Evolutionary conservation across 2,797 vertebrate genomes (phyloP), one percentile per base, ranked within the genome.

Genomic region (Chaetodon trifasciatus): DNA sequence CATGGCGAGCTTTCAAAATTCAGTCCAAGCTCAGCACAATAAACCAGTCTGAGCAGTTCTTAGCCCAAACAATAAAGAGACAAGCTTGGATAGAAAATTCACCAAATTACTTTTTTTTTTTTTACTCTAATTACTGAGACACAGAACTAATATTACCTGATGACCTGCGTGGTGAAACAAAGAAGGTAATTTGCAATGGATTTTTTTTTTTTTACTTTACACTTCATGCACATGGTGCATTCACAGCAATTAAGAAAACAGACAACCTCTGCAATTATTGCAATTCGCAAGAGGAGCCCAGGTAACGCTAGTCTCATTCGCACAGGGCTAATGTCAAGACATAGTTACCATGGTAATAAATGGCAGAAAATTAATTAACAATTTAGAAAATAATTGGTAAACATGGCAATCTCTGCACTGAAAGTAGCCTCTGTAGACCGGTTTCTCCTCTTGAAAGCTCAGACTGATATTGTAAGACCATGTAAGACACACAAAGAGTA

Each of bases 311-410:
- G 32, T 79, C 76, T 69, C 70, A 72, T 65, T 71, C 21, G 12
- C 78, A 58, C 19, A 15, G 21, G 58, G 40, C 53, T 67, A 66
- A 81, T 82, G 73, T 82, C 79, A 81, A 79, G 80, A 74, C 71
- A 64, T 63, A 23, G 83, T 91, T 79, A 76, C 87, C 74, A 83
- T 89, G 86, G 85, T 60, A 63, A 91, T 78, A 86, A 80, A 86
- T 86, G 57, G 42, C 28, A 53, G 40, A 61, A 84, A 81, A 87
- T 81, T 16, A 85, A 90, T 89, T 80, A 79, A 82, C 56, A 86
- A 78, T 85, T 89, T 79, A 69, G 62, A 74, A 35, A 71, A 69
- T 82, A 82, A 88, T 84, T 86, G 72, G 42, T 77, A 82, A 85
- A 87, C 56, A 71, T 42, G 28, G 63, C 56, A 15, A 66, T 77